Evolutionary conservation across 2,797 vertebrate species (phyloP).

Genomic region (Potorous gilbertii): DNA sequence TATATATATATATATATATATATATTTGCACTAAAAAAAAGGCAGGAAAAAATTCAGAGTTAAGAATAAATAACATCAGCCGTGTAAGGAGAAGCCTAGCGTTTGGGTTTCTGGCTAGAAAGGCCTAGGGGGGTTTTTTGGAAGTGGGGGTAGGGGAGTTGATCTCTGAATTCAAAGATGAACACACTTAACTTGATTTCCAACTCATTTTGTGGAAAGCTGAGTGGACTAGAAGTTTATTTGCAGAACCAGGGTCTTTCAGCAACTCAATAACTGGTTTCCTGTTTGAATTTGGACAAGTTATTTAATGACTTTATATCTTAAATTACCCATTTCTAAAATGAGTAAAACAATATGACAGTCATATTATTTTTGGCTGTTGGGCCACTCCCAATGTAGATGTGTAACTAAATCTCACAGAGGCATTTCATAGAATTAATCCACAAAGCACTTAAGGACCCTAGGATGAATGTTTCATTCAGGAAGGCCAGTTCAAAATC

Average conservation of each 20-base stretch:
- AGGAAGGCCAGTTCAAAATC: conserved; percentile 3
- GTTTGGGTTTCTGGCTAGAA: conserved; percentile 50
- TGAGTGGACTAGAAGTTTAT: conserved; percentile 71
- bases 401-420: conserved; percentile 68
- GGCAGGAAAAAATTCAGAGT: conserved; percentile 5
- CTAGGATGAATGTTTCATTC: conserved; percentile 41
- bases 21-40: not conserved
- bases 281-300: conserved; percentile 71
- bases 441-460: conserved; percentile 38
- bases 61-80: conserved; percentile 34
- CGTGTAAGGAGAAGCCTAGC: conserved; percentile 18
- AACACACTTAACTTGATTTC: conserved; percentile 65
- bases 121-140: not conserved
- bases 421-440: conserved; percentile 67
- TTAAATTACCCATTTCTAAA: conserved; percentile 76
- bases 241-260: conserved; percentile 75
- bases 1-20: too few species aligned
- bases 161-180: conserved; percentile 57
- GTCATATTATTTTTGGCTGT: conserved; percentile 77
- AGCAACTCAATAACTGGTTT: conserved; percentile 71
- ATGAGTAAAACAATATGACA: conserved; percentile 72
- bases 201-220: conserved; percentile 70
- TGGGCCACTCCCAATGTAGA: conserved; percentile 45
- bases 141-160: not conserved
- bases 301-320: conserved; percentile 71